Evolutionary conservation across 2,113 vertebrate genomes (phyloP).

Genomic region (Turnix velox): DNA sequence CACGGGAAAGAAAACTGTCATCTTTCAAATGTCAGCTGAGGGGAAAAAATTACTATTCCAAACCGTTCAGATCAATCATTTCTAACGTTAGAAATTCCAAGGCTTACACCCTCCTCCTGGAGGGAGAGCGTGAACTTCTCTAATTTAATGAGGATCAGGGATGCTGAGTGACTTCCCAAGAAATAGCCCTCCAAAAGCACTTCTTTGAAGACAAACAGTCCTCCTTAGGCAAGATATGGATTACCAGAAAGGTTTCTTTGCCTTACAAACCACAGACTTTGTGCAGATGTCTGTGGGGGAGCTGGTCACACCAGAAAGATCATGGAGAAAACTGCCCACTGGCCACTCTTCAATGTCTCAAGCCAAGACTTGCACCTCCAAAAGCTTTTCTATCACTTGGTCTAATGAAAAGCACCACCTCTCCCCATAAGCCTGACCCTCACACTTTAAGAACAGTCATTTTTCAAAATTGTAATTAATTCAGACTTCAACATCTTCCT

Average conservation of each 20-base stretch:
- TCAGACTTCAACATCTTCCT: background rate
- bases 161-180: background rate
- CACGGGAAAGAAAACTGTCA: background rate
- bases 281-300: rapidly evolving
- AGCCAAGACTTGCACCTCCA: background rate
- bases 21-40: background rate
- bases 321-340: background rate
- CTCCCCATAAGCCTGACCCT: background rate
- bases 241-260: background rate
- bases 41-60: slow-evolving; percentile 47
- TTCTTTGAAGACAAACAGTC: background rate
- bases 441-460: background rate
- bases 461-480: background rate
- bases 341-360: background rate
- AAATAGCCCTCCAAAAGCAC: background rate
- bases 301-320: background rate
- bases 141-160: slow-evolving; percentile 16
- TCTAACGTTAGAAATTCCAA: background rate
- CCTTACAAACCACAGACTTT: background rate
- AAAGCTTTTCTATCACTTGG: background rate
- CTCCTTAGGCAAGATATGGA: background rate
- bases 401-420: background rate
- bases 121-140: slow-evolving; percentile 14
- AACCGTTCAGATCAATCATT: slow-evolving; percentile 15
- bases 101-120: background rate